These are phyloP conservation scores for Mungos mungo DNA, from an alignment of 2,113 vertebrate species.

Conservation along the genomic window DNA sequence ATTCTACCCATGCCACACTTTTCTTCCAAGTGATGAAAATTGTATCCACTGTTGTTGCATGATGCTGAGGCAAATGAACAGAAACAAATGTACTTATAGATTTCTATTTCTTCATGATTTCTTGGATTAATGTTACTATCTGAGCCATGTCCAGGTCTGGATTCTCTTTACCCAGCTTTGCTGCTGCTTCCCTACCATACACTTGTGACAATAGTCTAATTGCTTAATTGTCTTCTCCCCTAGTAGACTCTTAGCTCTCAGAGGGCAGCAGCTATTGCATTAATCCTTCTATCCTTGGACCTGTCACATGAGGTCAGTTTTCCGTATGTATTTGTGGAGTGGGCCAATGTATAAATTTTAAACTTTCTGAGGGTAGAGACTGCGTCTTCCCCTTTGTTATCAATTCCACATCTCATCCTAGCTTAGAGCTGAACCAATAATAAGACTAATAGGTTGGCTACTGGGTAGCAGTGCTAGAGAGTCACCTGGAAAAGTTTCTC, in stretches of 20 bases:
- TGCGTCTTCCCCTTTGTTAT: neutral
- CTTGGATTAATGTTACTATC: neutral
- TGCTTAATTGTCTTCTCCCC: neutral
- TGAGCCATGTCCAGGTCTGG: neutral
- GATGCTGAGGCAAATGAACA: neutral
- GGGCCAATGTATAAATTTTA: neutral
- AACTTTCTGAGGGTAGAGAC: neutral
- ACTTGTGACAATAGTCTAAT: neutral
- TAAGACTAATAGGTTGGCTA: neutral
- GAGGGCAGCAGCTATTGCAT: neutral
- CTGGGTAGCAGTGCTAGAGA: neutral
- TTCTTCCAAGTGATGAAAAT: neutral
- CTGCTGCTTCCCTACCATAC: neutral
- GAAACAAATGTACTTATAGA: neutral
- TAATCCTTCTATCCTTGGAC: neutral
- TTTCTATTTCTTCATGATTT: neutral
- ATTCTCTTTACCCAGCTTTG: neutral
- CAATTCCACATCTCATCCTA: neutral
- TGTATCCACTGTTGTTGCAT: neutral
- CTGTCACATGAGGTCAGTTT: neutral
- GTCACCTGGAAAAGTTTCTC: neutral
- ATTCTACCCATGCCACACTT: neutral
- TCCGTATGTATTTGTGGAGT: neutral
- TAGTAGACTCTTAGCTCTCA: neutral
- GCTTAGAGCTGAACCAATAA: neutral